These are phyloP conservation scores for Lycorma delicatula DNA, from an alignment of 1,140 invertebrate genomes.

Conservation along the genomic window DNA sequence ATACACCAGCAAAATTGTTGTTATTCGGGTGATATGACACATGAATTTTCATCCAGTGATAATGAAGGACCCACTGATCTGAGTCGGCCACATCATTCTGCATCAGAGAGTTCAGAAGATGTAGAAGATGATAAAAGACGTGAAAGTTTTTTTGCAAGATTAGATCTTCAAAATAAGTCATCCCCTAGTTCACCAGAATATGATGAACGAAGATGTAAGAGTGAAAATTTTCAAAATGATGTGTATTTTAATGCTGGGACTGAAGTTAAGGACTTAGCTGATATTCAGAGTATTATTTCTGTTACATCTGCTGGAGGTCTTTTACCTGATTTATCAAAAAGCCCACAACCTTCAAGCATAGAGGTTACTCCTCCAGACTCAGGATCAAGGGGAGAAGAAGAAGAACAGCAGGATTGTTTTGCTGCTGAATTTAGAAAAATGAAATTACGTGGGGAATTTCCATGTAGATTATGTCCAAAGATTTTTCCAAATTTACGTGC, in stretches of 20 bases:
- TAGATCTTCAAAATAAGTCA: conserved; percentile 60
- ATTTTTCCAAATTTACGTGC: conserved; percentile 83
- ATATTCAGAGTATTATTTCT: conserved; percentile 71
- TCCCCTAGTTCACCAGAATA: not conserved
- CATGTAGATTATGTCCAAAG: conserved; percentile 73
- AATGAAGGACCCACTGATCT: conserved; percentile 27
- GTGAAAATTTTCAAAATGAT: conserved; percentile 19
- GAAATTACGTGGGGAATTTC: conserved; percentile 80
- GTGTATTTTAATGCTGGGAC: conserved; percentile 6
- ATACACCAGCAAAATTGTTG: conserved; percentile 42
- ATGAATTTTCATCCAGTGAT: conserved; percentile 24
- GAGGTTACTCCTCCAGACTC: conserved; percentile 27
- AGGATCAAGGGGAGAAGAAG: conserved; percentile 39
- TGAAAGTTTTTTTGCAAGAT: conserved; percentile 68
- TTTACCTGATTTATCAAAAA: conserved; percentile 24
- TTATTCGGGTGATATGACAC: conserved; percentile 10
- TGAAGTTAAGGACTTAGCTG: conserved; percentile 62
- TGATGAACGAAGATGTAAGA: conserved; percentile 14
- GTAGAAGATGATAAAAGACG: conserved; percentile 45
- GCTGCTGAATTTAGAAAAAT: conserved; percentile 70
- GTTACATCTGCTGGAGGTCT: conserved; percentile 39
- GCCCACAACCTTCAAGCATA: conserved; percentile 22
- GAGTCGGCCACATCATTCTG: conserved; percentile 1
- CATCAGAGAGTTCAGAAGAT: conserved; percentile 17
- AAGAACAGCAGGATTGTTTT: conserved; percentile 71